Evolutionary conservation across 2,113 vertebrate species (phyloP), one percentile per base, ranked within the genome.

Genomic region (Heterochromis multidens): DNA sequence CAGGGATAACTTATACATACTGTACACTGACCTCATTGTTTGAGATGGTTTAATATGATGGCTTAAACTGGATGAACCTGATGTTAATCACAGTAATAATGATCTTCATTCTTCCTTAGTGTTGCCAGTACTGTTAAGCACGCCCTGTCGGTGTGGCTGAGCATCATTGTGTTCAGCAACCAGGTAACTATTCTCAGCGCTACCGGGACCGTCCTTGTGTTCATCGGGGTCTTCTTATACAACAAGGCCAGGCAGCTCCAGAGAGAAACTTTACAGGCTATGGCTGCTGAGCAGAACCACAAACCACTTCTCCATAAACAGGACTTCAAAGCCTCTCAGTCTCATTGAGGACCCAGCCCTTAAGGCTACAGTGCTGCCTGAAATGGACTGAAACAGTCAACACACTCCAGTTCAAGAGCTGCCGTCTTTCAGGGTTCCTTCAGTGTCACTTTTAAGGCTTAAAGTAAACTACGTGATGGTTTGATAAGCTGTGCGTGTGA

Each of bases 41-140:
- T 9, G 16, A 52, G 17, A 54, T 43, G 3, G 35, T 40, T 40
- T n/a, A 54, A 52, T 31, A 19, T 31, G 67, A n/a, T n/a, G n/a
- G n/a, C n/a, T 31, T 74, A 54, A 74, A 54, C 27, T 74, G 46
- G 27, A 74, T 52, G 27, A n/a, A 74, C 7, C 31, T 81, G 46
- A 74, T 27, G n/a, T 31, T n/a, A 19, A 25, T 33, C 3, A 13
- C 10, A n/a, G 31, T 13, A 46, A 4, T 56, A 57, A 57, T 33
- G 27, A 8, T 46, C 7, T 7, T 46, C n/a, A 0, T 80, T 79
- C 40, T 29, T 52, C 85, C 59, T 59, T 93, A 99, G 99, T 6
- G 99, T 99, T 3, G 99, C 98, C 82, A 99, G 99, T 86, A 99
- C 98, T 0, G 98, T 98, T 89, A 99, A 99, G 82, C 99, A 99